phyloP scores from a whole-genome alignment of 23 tunicate species.

The Botrylloides violaceus region DNA sequence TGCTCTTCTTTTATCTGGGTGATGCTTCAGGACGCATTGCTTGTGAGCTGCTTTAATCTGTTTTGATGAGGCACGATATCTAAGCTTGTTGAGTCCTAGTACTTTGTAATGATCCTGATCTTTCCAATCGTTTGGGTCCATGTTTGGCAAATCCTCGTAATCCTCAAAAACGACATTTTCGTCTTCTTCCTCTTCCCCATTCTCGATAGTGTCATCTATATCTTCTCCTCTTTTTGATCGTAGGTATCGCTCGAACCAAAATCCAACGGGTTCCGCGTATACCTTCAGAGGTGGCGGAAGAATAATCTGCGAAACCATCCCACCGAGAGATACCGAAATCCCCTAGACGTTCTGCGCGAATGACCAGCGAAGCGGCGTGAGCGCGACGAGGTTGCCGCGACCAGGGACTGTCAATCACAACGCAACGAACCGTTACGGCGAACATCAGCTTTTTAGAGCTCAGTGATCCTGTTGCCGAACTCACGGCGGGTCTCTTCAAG shows the following conservation, averaged over 20 bases:
- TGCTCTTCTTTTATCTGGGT: constrained; percentile 86
- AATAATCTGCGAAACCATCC: constrained; percentile 11
- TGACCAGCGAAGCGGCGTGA: too few species aligned
- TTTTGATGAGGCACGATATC: constrained; percentile 66
- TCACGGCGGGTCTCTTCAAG: too few species aligned
- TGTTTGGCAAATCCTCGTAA: constrained; percentile 17
- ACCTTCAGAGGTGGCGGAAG: constrained; percentile 11
- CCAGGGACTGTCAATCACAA: too few species aligned
- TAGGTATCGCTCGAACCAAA: constrained; percentile 18
- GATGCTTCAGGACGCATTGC: constrained; percentile 73
- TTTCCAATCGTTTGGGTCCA: constrained; percentile 92
- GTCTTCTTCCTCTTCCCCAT: constrained; percentile 18
- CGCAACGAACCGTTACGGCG: too few species aligned
- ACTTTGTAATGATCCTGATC: constrained; percentile 95
- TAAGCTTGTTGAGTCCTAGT: constrained; percentile 51
- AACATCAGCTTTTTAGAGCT: too few species aligned
- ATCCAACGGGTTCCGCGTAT: constrained; percentile 21
- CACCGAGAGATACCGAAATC: background rate
- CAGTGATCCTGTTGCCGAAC: too few species aligned
- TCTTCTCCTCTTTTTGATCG: background rate
- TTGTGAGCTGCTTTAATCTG: constrained; percentile 82
- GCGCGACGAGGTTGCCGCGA: too few species aligned
- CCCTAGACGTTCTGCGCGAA: too few species aligned
- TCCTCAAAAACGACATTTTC: constrained; percentile 1
- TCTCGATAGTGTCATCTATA: constrained; percentile 3